Conservation (phyloP, 2,797 vertebrate species). For the Danio choprae region DNA sequence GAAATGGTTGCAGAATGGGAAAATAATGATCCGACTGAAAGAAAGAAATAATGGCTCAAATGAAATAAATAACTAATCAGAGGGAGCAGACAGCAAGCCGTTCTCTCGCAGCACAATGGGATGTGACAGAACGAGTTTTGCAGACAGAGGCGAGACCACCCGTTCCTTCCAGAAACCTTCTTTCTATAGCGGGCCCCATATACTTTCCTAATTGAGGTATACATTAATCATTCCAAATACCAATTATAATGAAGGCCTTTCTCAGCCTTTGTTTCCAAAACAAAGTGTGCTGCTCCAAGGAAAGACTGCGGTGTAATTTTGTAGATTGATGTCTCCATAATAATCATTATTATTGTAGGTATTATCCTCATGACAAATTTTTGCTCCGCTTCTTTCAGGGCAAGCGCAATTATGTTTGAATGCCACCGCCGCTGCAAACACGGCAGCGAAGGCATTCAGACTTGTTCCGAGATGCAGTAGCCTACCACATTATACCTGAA, state of each 20-base stretch:
- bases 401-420: conserved; percentile 52
- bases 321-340: conserved; percentile 62
- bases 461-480: conserved; percentile 9
- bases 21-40: conserved; percentile 75
- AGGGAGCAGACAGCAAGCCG: conserved; percentile 61
- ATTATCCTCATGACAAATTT: conserved; percentile 59
- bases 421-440: conserved; percentile 45
- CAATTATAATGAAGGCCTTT: conserved; percentile 76
- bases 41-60: conserved; percentile 57
- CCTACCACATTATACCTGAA: conserved; percentile 38
- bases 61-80: conserved; percentile 69
- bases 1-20: conserved; percentile 78
- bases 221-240: conserved; percentile 80
- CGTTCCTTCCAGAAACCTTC: conserved; percentile 61
- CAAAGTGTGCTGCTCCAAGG: conserved; percentile 62
- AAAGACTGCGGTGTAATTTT: conserved; percentile 59
- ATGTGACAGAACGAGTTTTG: conserved; percentile 62
- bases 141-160: conserved; percentile 67
- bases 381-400: conserved; percentile 58
- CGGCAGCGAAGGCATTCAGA: conserved; percentile 23
- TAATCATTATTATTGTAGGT: conserved; percentile 60
- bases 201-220: conserved; percentile 67
- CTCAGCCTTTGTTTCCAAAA: conserved; percentile 68
- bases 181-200: conserved; percentile 36
- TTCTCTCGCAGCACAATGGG: conserved; percentile 50